These are phyloP conservation scores for Alitta virens DNA, from an alignment of 2,888 invertebrate species.

Conservation along the genomic window DNA sequence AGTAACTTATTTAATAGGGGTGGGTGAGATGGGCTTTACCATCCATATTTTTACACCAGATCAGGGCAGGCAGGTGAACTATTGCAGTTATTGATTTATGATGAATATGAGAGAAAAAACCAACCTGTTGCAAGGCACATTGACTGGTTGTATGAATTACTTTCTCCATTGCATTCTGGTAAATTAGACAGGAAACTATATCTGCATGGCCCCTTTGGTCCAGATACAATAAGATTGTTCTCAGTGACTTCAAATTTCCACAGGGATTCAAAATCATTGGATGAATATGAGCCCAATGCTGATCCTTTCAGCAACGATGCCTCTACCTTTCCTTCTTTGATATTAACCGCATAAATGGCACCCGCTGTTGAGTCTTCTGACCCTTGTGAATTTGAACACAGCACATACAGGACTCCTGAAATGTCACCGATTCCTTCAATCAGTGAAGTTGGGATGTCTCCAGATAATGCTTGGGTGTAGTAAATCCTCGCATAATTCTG, in stretches of 20 bases:
- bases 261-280: constrained; percentile 23
- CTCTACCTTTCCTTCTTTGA: constrained; percentile 16
- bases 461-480: constrained; percentile 28
- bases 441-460: constrained; percentile 22
- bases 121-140: constrained; percentile 32
- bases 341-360: constrained; percentile 30
- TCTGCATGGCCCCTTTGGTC: constrained; percentile 37
- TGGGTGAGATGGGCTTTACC: too few relatives aligned
- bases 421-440: constrained; percentile 19
- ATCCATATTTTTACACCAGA: too few relatives aligned
- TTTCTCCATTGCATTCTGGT: constrained; percentile 2
- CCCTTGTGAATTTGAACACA: constrained; percentile 37
- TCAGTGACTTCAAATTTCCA: constrained; percentile 33
- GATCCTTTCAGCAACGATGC: constrained; percentile 24
- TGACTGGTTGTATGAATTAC: background rate
- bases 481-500: background rate
- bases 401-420: constrained; percentile 28
- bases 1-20: too few relatives aligned
- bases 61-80: too few relatives aligned
- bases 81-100: too few relatives aligned
- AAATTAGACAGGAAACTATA: constrained; percentile 36
- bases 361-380: constrained; percentile 33
- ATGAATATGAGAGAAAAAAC: too few relatives aligned
- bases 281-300: constrained; percentile 25
- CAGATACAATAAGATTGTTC: constrained; percentile 28